Evolutionary conservation across 1,140 invertebrate genomes (phyloP).

Genomic region (Drosophila jambulina): DNA sequence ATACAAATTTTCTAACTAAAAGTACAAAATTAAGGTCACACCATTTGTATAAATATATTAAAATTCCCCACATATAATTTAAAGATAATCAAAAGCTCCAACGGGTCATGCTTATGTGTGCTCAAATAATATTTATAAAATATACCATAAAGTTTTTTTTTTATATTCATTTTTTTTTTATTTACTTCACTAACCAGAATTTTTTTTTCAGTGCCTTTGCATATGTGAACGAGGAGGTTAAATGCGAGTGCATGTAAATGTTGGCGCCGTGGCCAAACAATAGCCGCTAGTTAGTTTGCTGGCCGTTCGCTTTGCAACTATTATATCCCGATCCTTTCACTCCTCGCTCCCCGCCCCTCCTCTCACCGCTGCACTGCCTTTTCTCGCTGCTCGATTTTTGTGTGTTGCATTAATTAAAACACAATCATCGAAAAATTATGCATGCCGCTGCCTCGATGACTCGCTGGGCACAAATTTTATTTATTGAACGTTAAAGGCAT

Average conservation of each 20-base stretch:
- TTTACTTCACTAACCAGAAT: not conserved
- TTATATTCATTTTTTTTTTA: not conserved
- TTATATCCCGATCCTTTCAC: slow-evolving; percentile 26
- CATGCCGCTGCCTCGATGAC: slow-evolving; percentile 46
- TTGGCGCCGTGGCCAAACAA: slow-evolving; percentile 63
- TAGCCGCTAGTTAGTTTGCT: slow-evolving; percentile 77
- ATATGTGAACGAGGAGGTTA: slow-evolving; percentile 15
- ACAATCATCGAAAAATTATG: slow-evolving; percentile 77
- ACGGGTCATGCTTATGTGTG: too few species aligned
- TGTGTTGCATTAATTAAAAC: slow-evolving; percentile 76
- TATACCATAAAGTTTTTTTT: not conserved
- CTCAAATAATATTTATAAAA: not conserved
- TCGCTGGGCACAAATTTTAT: slow-evolving; percentile 55
- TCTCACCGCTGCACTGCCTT: too few species aligned
- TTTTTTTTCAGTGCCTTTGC: slow-evolving; percentile 9
- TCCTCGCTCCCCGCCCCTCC: not conserved
- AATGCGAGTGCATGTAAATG: slow-evolving; percentile 60
- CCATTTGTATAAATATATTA: too few species aligned
- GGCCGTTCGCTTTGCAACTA: slow-evolving; percentile 40
- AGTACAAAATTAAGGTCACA: too few species aligned
- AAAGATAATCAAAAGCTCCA: too few species aligned
- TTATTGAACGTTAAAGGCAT: slow-evolving; percentile 67
- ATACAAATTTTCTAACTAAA: too few species aligned
- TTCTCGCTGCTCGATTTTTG: slow-evolving; percentile 29
- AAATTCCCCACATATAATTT: too few species aligned